phyloP scores from a whole-genome alignment of 2,113 vertebrate genomes.

The Corydoras maculifer region DNA sequence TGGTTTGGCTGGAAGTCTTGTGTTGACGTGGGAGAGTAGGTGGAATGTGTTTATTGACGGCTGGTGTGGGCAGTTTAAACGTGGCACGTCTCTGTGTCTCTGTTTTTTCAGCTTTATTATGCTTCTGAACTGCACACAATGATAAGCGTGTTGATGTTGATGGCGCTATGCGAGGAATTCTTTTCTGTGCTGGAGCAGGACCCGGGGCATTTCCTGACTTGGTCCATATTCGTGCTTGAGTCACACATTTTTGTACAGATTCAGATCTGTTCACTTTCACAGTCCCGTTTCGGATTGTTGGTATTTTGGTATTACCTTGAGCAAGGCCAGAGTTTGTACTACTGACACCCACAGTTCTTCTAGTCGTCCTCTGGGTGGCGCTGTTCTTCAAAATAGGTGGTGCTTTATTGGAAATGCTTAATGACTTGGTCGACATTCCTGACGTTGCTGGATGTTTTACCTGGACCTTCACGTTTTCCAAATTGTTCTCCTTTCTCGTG shows the following conservation, averaged over 20 bases:
- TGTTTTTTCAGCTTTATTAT: not conserved
- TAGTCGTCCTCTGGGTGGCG: not conserved
- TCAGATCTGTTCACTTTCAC: not conserved
- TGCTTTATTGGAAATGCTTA: not conserved
- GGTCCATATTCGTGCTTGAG: not conserved
- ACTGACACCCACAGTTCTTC: not conserved
- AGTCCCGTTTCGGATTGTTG: not conserved
- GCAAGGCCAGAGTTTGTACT: not conserved
- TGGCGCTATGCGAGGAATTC: not conserved
- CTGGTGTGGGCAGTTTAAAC: not conserved
- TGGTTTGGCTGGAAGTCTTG: constrained; percentile 20
- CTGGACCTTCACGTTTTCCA: not conserved
- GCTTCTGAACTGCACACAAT: not conserved
- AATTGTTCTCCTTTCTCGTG: not conserved
- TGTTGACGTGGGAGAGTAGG: constrained; percentile 30
- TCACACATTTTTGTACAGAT: not conserved
- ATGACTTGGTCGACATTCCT: not conserved
- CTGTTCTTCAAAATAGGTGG: not conserved
- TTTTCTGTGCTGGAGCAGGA: not conserved
- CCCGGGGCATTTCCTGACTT: not conserved
- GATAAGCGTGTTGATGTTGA: not conserved
- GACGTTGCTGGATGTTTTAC: not conserved
- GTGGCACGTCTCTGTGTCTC: not conserved
- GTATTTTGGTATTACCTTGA: not conserved
- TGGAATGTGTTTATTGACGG: constrained; percentile 1